Evolutionary conservation across 2,113 vertebrate genomes (phyloP), one percentile per base, ranked within the genome.

Genomic region (Desmodus rotundus): DNA sequence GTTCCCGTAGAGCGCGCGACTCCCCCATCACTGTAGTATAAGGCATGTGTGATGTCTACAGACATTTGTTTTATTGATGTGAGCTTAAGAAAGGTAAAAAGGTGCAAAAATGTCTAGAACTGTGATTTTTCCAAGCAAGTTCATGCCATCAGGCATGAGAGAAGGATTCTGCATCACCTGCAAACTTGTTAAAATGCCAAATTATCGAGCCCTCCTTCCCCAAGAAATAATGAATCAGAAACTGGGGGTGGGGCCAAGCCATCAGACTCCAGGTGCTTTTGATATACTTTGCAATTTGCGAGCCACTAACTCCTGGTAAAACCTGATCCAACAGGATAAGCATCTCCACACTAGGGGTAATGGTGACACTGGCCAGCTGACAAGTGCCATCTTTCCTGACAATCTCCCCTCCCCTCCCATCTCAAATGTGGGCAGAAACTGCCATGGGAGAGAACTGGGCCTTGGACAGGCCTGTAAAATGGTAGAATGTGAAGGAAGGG

Each of bases 181-280:
- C 33, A 13, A 84, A 78, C 4, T 11, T 33, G 1, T 61, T 56
- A 73, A 87, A 92, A 38, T 83, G 16, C 11, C 52, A 58, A 36
- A 58, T 78, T 5, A 54, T 36, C 67, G n/a, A 54, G 16, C 19
- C 33, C 14, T 2, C 43, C 15, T 61, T 1, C 28, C 61, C 28
- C 12, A 2, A 41, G 20, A 92, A 1, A 15, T 56, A 63, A 19
- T 54, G 24, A 47, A 77, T 63, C 45, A 73, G 16, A 52, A 72
- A 22, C n/a, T 50, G 36, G 4, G 31, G 4, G 5, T 41, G 5
- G 13, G n/a, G 3, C 14, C 17, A 10, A 4, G 31, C 4, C 15
- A 5, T 31, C 13, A 33, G 33, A 1, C 1, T 72, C 22, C 38
- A 36, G 4, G 74, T 4, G 0, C 36, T 65, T 50, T 20, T 72